phyloP scores from a whole-genome alignment of 2,797 vertebrate genomes.

The Hozukius guyotensis region DNA sequence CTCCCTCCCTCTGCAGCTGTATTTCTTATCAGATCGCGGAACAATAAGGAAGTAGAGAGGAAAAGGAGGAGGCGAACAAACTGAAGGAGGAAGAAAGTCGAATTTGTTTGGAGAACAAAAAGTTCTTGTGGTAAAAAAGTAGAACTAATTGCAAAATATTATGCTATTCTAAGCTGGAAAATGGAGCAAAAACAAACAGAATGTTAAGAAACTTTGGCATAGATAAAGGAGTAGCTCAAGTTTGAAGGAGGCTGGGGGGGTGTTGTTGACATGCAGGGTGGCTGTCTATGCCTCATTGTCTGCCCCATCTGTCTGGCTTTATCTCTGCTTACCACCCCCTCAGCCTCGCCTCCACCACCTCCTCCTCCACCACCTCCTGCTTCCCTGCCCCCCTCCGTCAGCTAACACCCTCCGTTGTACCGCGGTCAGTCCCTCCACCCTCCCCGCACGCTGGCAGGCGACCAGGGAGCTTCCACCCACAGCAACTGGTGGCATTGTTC shows the following conservation, averaged over 20 bases:
- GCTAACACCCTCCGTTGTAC: conserved; percentile 73
- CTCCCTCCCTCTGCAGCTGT: conserved; percentile 19
- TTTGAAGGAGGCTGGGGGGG: conserved; percentile 29
- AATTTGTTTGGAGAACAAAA: conserved; percentile 1
- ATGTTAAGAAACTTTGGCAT: conserved; percentile 22
- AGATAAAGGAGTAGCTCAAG: conserved; percentile 31
- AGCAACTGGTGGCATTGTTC: conserved; percentile 80
- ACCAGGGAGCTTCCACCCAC: conserved; percentile 67
- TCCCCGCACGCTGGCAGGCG: conserved; percentile 59
- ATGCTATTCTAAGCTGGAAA: neutral
- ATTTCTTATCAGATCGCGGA: conserved; percentile 35
- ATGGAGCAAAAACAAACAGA: neutral
- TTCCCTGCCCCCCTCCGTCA: conserved; percentile 3
- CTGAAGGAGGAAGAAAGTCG: conserved; percentile 12
- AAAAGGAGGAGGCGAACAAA: conserved; percentile 24
- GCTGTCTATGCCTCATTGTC: conserved; percentile 73
- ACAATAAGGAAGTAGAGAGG: conserved; percentile 31
- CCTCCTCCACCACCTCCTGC: neutral
- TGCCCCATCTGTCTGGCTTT: conserved; percentile 78
- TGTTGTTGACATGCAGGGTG: conserved; percentile 71
- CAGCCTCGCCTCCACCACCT: neutral
- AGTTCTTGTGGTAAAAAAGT: neutral
- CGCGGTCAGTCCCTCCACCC: conserved; percentile 40
- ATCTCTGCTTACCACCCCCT: conserved; percentile 58
- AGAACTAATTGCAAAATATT: neutral